A percentile compares a stretch with the other conserved stretches of the same genome.
phyloP scores from a whole-genome alignment of 2,113 vertebrate species.

The Trogon melanurus region DNA sequence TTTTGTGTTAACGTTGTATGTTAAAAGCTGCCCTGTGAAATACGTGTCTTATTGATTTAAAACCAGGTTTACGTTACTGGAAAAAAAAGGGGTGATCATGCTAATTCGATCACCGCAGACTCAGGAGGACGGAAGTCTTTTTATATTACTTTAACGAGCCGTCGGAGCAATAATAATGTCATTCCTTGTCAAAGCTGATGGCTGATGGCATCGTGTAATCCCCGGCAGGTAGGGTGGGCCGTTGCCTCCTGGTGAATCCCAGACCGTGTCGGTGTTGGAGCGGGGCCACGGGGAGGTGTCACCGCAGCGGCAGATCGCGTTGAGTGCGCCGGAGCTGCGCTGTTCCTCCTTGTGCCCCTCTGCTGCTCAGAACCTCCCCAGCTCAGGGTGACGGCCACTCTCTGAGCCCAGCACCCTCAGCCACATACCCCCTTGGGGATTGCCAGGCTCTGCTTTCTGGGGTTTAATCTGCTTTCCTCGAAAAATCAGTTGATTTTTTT shows the following conservation, averaged over 20 bases:
- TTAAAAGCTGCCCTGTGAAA: not conserved
- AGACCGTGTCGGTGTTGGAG: accelerated
- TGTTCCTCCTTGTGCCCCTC: accelerated
- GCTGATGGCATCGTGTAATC: not conserved
- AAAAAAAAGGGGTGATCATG: conserved; percentile 17
- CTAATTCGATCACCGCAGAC: not conserved
- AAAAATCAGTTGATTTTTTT: not conserved
- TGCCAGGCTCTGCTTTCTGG: not conserved
- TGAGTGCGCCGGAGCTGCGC: accelerated
- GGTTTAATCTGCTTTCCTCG: not conserved
- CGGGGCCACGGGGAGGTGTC: not conserved
- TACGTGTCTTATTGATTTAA: not conserved
- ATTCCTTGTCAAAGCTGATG: conserved; percentile 14
- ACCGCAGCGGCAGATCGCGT: accelerated
- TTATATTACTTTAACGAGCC: conserved; percentile 21
- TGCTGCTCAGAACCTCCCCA: not conserved
- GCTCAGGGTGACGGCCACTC: not conserved
- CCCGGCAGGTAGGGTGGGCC: not conserved
- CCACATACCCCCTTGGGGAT: accelerated
- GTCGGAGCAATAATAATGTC: conserved; percentile 13
- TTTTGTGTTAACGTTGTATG: not conserved
- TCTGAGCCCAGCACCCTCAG: not conserved
- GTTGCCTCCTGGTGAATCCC: not conserved
- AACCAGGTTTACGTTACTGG: not conserved
- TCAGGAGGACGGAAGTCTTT: conserved; percentile 24